Evolutionary conservation across 2,888 invertebrate genomes (phyloP).

Genomic region (Aleiodes testaceus): DNA sequence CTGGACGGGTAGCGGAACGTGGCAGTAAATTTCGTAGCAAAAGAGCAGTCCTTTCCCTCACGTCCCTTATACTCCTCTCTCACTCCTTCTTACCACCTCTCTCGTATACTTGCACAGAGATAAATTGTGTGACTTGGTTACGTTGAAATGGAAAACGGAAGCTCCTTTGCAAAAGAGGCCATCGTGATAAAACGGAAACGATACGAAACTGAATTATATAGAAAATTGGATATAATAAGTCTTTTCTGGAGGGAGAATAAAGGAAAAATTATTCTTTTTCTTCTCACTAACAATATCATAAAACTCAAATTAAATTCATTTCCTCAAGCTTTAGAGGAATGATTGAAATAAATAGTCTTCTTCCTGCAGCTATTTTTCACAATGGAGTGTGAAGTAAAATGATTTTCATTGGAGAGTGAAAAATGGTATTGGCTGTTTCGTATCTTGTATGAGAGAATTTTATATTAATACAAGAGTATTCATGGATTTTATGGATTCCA

Average conservation of each 20-base stretch:
- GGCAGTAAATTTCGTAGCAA: conserved; percentile 49
- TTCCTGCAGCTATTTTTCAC: no score
- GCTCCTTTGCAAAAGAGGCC: conserved; percentile 44
- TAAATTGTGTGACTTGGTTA: conserved; percentile 46
- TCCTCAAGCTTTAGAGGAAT: not conserved
- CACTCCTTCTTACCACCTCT: not conserved
- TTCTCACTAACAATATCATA: conserved; percentile 2
- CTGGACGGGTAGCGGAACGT: conserved; percentile 32
- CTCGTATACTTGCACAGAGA: conserved; percentile 39
- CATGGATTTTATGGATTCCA: no score
- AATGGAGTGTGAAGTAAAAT: no score
- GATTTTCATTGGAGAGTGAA: no score
- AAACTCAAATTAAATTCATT: conserved; percentile 22
- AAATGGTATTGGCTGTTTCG: no score
- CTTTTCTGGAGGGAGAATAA: not conserved
- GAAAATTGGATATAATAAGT: conserved; percentile 21
- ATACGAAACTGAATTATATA: conserved; percentile 28
- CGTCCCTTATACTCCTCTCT: not conserved
- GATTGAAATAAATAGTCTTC: no score
- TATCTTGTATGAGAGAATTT: no score
- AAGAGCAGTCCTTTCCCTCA: conserved; percentile 34
- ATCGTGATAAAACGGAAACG: conserved; percentile 42
- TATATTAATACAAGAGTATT: no score
- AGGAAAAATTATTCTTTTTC: no score
- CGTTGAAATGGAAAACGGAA: conserved; percentile 48